Evolutionary conservation across 2,113 vertebrate genomes (phyloP).

Genomic region (Phyllostomus discolor): DNA sequence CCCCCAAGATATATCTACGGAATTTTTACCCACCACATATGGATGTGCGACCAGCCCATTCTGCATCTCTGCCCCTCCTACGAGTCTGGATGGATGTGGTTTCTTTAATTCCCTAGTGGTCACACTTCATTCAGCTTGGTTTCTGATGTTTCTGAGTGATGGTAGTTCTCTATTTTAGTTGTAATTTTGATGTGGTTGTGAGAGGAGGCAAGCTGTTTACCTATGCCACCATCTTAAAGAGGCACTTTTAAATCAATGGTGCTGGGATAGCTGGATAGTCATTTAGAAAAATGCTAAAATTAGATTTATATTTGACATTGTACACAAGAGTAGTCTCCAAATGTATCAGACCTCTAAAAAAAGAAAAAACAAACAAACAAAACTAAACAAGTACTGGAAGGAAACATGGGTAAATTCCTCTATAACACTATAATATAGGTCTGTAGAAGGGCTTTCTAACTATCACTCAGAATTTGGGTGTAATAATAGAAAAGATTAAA

Average conservation of each 20-base stretch:
- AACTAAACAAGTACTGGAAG: not conserved
- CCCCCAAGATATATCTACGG: too few species aligned
- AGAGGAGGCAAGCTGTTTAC: too few species aligned
- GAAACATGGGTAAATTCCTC: not conserved
- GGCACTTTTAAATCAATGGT: not conserved
- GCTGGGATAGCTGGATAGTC: not conserved
- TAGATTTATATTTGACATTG: not conserved
- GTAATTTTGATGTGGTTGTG: too few species aligned
- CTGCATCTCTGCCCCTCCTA: too few species aligned
- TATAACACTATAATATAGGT: not conserved
- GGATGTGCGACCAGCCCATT: too few species aligned
- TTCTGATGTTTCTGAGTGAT: too few species aligned
- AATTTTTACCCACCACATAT: too few species aligned
- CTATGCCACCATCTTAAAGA: not conserved
- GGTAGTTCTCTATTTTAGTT: too few species aligned
- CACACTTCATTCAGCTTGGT: too few species aligned
- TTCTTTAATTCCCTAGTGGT: too few species aligned
- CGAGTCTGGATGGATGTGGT: too few species aligned
- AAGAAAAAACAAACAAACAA: not conserved
- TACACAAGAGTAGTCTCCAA: not conserved
- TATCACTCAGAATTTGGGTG: not conserved
- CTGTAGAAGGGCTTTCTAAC: not conserved
- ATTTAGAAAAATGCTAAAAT: not conserved
- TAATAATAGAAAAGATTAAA: not conserved
- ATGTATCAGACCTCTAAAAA: not conserved